A percentile compares a stretch with the other conserved stretches of the same genome.
These are phyloP conservation scores for Paragorgia papillata DNA, from an alignment of 92 coral and sea anemone species.

Conservation along the genomic window DNA sequence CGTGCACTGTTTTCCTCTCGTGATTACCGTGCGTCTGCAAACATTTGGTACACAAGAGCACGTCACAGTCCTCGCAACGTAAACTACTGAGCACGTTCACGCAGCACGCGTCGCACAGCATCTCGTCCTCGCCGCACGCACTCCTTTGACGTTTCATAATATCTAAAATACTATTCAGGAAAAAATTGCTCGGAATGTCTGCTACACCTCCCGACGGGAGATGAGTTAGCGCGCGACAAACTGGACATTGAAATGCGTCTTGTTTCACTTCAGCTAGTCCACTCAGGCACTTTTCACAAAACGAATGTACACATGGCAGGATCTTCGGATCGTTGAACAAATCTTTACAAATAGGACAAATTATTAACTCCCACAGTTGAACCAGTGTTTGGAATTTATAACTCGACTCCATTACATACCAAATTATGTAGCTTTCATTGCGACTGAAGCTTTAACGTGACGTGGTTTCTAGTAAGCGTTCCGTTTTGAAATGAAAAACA, in stretches of 20 bases:
- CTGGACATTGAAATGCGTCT: constrained; percentile 42
- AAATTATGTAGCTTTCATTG: not conserved
- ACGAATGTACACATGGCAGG: constrained; percentile 46
- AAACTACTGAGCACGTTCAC: constrained; percentile 26
- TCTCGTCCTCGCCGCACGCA: not conserved
- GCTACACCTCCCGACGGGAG: constrained; percentile 35
- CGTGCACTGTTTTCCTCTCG: not conserved
- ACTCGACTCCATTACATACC: constrained; percentile 2
- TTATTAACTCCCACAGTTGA: constrained; percentile 39
- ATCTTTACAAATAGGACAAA: constrained; percentile 45
- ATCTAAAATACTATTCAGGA: constrained; percentile 45
- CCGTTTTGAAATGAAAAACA: not conserved
- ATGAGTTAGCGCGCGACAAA: constrained; percentile 38
- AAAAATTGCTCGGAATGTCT: constrained; percentile 30
- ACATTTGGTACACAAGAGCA: constrained; percentile 44
- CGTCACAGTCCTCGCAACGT: constrained; percentile 27
- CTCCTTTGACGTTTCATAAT: constrained; percentile 37
- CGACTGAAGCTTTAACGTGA: not conserved
- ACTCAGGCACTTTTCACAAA: constrained; percentile 47
- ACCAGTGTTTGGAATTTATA: not conserved
- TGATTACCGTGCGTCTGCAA: constrained; percentile 11
- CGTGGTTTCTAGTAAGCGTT: not conserved
- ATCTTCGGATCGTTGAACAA: constrained; percentile 49
- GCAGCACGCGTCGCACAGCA: constrained; percentile 34
- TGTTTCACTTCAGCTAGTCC: constrained; percentile 8